Evolutionary conservation across 2,113 vertebrate genomes (phyloP).

Genomic region (Serinus canaria): DNA sequence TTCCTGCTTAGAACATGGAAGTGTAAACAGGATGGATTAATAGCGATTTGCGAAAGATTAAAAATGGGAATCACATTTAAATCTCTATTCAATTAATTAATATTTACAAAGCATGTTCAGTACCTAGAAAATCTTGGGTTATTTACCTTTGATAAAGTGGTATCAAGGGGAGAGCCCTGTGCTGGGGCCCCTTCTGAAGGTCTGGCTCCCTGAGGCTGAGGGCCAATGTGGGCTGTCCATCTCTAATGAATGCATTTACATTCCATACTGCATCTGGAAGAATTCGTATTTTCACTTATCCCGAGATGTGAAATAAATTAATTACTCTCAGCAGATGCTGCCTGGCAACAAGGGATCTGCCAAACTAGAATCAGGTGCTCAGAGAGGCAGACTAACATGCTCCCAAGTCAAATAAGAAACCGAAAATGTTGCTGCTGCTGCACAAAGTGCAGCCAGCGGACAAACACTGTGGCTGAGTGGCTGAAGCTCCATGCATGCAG

Average conservation of each 20-base stretch:
- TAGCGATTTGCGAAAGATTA: neutral
- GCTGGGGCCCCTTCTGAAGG: neutral
- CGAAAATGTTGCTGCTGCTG: neutral
- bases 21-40: neutral
- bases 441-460: neutral
- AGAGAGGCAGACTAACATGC: neutral
- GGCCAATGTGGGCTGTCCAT: neutral
- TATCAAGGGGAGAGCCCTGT: neutral
- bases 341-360: neutral
- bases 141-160: neutral
- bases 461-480: accelerated
- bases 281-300: neutral
- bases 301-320: neutral
- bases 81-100: neutral
- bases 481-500: neutral
- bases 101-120: neutral
- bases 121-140: neutral
- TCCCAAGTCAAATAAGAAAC: neutral
- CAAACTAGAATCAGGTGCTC: neutral
- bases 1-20: neutral
- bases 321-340: neutral
- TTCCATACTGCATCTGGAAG: neutral
- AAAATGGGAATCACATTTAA: neutral
- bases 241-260: neutral
- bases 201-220: neutral